These are phyloP conservation scores for Hedychridium roseum DNA, from an alignment of 2,888 invertebrate genomes.

Conservation along the genomic window DNA sequence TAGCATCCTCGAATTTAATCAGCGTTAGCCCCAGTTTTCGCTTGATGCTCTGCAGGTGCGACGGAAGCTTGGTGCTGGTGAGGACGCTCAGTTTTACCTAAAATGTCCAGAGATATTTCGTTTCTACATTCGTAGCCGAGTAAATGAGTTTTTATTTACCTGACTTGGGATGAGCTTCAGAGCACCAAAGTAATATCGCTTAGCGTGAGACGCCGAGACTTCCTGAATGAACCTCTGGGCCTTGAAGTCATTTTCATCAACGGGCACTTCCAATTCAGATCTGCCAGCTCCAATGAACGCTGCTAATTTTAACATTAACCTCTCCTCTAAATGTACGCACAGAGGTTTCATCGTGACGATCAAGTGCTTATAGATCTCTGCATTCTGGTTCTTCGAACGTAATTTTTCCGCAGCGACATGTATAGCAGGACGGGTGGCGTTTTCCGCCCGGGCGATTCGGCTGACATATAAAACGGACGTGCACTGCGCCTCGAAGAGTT, in stretches of 20 bases:
- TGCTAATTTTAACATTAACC: slow-evolving; percentile 77
- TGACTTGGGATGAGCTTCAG: slow-evolving; percentile 81
- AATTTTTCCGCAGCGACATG: slow-evolving; percentile 81
- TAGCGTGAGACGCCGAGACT: slow-evolving; percentile 81
- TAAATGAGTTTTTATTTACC: slow-evolving; percentile 61
- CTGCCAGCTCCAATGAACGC: slow-evolving; percentile 69
- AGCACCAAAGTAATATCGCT: slow-evolving; percentile 87
- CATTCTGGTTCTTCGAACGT: slow-evolving; percentile 74
- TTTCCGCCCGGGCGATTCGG: slow-evolving; percentile 65
- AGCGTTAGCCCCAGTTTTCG: slow-evolving; percentile 86
- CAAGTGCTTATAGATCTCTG: slow-evolving; percentile 88
- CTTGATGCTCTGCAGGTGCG: slow-evolving; percentile 82
- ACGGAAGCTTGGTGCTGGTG: slow-evolving; percentile 84
- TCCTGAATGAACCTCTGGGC: slow-evolving; percentile 81
- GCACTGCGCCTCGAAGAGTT: slow-evolving; percentile 84
- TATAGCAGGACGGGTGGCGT: slow-evolving; percentile 75
- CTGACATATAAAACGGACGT: slow-evolving; percentile 85
- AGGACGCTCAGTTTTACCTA: slow-evolving; percentile 88
- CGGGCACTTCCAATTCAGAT: slow-evolving; percentile 67
- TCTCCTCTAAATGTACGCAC: slow-evolving; percentile 88
- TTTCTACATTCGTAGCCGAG: too few relatives aligned
- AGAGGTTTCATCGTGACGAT: slow-evolving; percentile 83
- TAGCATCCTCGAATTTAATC: slow-evolving; percentile 96
- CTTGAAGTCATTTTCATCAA: slow-evolving; percentile 82
- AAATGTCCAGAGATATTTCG: slow-evolving; percentile 30